Base-by-base conservation (phyloP, 2,888 invertebrate species). In the Nephrotoma guestfalica region DNA sequence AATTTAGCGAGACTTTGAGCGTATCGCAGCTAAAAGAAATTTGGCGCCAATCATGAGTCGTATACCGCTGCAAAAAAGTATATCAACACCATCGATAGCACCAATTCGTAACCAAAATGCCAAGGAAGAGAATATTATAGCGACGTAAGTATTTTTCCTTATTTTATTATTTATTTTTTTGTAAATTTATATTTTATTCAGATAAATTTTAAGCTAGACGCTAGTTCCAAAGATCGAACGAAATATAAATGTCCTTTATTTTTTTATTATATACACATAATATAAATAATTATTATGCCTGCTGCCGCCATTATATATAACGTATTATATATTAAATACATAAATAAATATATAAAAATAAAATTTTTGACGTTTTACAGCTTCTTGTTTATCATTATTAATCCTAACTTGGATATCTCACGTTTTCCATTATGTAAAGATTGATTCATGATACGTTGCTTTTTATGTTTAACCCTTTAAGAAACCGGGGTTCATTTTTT, bases 61-160 rank as follows among this genome's bases (percentile, higher is more conserved):
- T 40, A 93, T 97, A 89, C 96, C 97, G 87, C 93, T 97, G 86
- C 97, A 97, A 92, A 97, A 97, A 92, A 97, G 97, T 86, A 95
- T 97, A 87, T 97, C 97, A 18, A 97, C 97, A 86, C 97, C 97
- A 86, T 97, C 97, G 88, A 97, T 97, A 88, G 95, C 97, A 86
- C 96, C 96, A 45, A 93, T 94, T 43, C 92, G 93, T 88, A 94
- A 94, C 88, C 92, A 94, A 88, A 93, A 92, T 86, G 93, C 93
- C 88, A 94, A 94, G 89, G 91, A 93, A 89, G 92, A 92, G 87
- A 89, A 88, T 87, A 89, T 88, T 87, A 89, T 93, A 86, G 92
- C 93, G 88, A 92, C 93, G 94, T 94, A 92, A 93, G 94, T 93
- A 86, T 86, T 83, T 86, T 9, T n/a, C 40, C 13, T 40, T 40